phyloP scores from a whole-genome alignment of 2,113 vertebrate species.

The Arothron firmamentum region DNA sequence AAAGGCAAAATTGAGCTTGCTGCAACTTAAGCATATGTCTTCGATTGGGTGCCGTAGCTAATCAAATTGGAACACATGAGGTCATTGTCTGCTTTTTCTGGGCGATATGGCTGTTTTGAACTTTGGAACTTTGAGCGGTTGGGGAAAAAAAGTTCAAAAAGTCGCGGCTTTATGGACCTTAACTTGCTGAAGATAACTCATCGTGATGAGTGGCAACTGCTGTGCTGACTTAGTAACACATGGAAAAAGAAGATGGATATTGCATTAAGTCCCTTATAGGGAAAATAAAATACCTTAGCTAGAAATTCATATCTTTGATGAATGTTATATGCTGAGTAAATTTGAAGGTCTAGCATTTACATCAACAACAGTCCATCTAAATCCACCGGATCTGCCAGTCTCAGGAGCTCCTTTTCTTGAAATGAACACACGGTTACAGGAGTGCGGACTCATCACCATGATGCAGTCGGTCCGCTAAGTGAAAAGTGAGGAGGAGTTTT shows the following conservation, averaged over 20 bases:
- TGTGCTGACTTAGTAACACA: slow-evolving; percentile 30
- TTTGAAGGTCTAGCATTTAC: slow-evolving; percentile 12
- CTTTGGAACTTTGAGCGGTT: not conserved
- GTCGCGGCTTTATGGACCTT: not conserved
- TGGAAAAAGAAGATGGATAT: slow-evolving; percentile 25
- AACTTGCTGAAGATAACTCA: slow-evolving; percentile 9
- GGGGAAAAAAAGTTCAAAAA: not conserved
- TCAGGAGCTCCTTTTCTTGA: slow-evolving; percentile 18
- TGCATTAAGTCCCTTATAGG: slow-evolving; percentile 17
- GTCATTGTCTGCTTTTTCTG: not conserved
- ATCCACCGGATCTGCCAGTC: slow-evolving; percentile 12
- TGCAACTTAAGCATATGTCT: too few relatives aligned
- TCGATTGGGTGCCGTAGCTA: too few relatives aligned
- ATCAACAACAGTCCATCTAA: slow-evolving; percentile 34
- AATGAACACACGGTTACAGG: slow-evolving; percentile 26
- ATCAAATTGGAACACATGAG: too few relatives aligned
- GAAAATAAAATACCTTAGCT: slow-evolving; percentile 8
- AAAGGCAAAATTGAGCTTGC: too few relatives aligned
- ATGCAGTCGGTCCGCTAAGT: slow-evolving; percentile 37
- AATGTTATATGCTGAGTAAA: slow-evolving; percentile 24
- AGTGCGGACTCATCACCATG: slow-evolving; percentile 48
- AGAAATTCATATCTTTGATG: slow-evolving; percentile 24
- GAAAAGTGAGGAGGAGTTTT: slow-evolving; percentile 46
- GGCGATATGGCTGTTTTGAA: not conserved
- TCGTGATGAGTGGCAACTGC: slow-evolving; percentile 23